These are phyloP conservation scores for Meloe dianella DNA, from an alignment of 2,888 invertebrate species.

Conservation along the genomic window DNA sequence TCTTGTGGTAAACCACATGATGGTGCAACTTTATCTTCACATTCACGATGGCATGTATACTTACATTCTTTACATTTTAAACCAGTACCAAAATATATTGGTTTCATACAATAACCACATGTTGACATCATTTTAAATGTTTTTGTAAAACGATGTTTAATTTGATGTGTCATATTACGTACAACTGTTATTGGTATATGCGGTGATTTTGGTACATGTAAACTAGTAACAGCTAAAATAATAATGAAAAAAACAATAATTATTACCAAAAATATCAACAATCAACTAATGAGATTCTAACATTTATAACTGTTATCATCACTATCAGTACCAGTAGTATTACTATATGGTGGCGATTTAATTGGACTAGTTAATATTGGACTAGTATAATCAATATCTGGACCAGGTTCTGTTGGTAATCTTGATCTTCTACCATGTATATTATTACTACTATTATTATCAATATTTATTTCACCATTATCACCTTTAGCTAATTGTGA, in stretches of 20 bases:
- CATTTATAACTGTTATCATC: constrained; percentile 63
- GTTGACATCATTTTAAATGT: constrained; percentile 87
- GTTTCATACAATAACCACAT: constrained; percentile 82
- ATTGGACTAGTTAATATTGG: constrained; percentile 64
- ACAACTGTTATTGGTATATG: constrained; percentile 60
- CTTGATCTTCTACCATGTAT: constrained; percentile 57
- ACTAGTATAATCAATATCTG: constrained; percentile 61
- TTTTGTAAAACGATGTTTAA: constrained; percentile 88
- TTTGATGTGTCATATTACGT: constrained; percentile 86
- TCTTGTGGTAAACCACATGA: constrained; percentile 91
- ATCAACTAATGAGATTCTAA: constrained; percentile 44
- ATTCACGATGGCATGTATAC: constrained; percentile 87
- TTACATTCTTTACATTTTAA: constrained; percentile 95
- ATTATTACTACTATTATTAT: constrained; percentile 12
- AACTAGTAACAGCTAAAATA: constrained; percentile 56
- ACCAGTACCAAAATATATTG: constrained; percentile 70
- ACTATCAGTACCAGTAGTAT: constrained; percentile 57
- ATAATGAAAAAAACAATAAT: constrained; percentile 5
- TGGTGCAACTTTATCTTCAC: constrained; percentile 89
- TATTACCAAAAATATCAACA: too few species aligned
- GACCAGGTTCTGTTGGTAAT: constrained; percentile 67
- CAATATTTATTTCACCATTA: constrained; percentile 43
- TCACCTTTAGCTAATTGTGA: constrained; percentile 78
- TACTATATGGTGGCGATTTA: constrained; percentile 66
- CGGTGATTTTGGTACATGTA: constrained; percentile 68